Evolutionary conservation across 2,888 invertebrate genomes (phyloP).

Genomic region (Ceraclea dissimilis): DNA sequence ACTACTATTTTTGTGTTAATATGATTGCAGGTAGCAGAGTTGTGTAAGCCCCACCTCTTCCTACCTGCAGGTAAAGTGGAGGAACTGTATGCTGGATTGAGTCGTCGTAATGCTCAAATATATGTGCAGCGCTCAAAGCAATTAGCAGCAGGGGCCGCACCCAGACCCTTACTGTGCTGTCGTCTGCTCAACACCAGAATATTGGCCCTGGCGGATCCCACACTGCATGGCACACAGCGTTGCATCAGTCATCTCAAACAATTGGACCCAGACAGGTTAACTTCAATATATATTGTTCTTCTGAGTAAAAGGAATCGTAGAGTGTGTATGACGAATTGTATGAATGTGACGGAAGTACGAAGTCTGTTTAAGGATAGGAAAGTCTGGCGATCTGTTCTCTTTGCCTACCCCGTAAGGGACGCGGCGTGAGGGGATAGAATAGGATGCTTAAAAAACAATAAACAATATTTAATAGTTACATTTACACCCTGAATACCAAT

Average conservation of each 20-base stretch:
- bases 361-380: too few relatives aligned
- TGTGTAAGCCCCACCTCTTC: conserved; percentile 75
- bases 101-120: conserved; percentile 88
- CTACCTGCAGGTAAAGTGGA: conserved; percentile 82
- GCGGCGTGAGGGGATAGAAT: too few relatives aligned
- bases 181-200: conserved; percentile 59
- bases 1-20: too few relatives aligned
- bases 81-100: conserved; percentile 78
- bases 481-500: too few relatives aligned
- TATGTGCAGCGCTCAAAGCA: conserved; percentile 86
- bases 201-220: conserved; percentile 76
- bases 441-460: too few relatives aligned
- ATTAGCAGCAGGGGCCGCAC: conserved; percentile 56
- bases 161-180: conserved; percentile 67
- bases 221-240: conserved; percentile 73
- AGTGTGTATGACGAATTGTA: too few relatives aligned
- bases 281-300: background rate
- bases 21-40: conserved; percentile 55
- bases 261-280: conserved; percentile 72
- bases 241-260: conserved; percentile 66
- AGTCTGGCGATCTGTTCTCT: too few relatives aligned
- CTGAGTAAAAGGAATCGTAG: too few relatives aligned
- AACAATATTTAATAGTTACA: too few relatives aligned
- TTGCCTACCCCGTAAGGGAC: too few relatives aligned
- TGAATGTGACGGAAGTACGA: too few relatives aligned